phyloP scores from a whole-genome alignment of 2,113 vertebrate genomes.

The Acinonyx jubatus region DNA sequence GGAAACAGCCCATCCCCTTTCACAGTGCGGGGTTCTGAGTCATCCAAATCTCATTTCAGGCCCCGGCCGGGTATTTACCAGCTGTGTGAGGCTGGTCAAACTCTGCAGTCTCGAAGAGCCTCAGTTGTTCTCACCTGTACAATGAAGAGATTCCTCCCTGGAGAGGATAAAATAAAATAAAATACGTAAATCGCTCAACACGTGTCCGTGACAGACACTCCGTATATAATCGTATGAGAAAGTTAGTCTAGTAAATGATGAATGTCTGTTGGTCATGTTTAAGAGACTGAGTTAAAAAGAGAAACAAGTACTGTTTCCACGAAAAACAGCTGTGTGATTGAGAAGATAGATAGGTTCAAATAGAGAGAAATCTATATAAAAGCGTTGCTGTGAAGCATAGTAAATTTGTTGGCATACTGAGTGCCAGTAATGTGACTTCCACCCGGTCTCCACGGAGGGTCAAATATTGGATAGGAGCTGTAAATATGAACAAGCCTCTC shows the following conservation, averaged over 20 bases:
- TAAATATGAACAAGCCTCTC: background rate
- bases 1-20: background rate
- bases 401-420: background rate
- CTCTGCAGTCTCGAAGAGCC: background rate
- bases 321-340: background rate
- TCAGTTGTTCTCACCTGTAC: background rate
- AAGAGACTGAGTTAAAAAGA: background rate
- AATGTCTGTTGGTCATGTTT: background rate
- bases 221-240: background rate
- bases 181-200: background rate
- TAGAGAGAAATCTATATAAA: background rate
- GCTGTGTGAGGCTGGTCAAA: background rate
- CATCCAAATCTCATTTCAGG: background rate
- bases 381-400: background rate
- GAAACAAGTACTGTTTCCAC: background rate
- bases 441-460: background rate
- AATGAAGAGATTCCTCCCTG: background rate
- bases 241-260: background rate
- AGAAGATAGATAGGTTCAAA: background rate
- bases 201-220: background rate
- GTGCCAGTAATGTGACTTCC: background rate
- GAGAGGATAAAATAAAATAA: background rate
- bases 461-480: background rate
- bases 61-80: background rate
- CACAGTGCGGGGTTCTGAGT: background rate